Evolutionary conservation across 2,797 vertebrate species (phyloP).

Genomic region (Falco biarmicus): DNA sequence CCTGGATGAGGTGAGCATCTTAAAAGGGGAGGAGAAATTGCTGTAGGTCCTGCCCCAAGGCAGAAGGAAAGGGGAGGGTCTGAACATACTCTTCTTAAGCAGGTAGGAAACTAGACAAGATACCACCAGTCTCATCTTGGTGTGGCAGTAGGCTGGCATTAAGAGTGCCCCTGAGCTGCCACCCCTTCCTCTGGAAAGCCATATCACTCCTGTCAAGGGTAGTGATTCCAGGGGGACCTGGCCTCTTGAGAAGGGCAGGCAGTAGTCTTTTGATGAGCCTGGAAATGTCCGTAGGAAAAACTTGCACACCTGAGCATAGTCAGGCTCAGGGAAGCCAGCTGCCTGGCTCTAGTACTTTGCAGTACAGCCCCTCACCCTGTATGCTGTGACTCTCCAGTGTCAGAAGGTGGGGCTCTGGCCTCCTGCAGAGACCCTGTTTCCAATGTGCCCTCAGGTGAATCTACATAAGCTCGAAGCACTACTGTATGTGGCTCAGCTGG

Average conservation of each 20-base stretch:
- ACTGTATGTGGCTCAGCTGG: background rate
- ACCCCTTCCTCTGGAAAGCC: background rate
- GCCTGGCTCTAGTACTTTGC: background rate
- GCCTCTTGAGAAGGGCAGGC: background rate
- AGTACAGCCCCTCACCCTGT: background rate
- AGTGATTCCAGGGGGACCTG: background rate
- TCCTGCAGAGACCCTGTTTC: background rate
- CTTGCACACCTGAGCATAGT: background rate
- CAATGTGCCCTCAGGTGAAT: background rate
- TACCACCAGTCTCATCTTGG: background rate
- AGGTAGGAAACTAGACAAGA: background rate
- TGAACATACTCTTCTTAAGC: background rate
- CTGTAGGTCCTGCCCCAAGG: background rate
- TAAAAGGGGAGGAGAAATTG: background rate
- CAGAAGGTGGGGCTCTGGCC: background rate
- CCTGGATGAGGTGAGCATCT: background rate
- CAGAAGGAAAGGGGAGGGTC: background rate
- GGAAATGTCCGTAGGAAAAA: background rate
- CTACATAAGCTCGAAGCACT: background rate
- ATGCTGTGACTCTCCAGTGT: background rate
- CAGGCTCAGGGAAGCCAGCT: background rate
- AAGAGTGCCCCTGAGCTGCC: background rate
- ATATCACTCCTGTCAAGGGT: background rate
- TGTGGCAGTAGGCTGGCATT: background rate
- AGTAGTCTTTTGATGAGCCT: background rate